Percentiles rank a stretch among this genome's conserved stretches.
These are phyloP conservation scores for Isoperla grammatica DNA, from an alignment of 2,888 invertebrate genomes.

Conservation along the genomic window DNA sequence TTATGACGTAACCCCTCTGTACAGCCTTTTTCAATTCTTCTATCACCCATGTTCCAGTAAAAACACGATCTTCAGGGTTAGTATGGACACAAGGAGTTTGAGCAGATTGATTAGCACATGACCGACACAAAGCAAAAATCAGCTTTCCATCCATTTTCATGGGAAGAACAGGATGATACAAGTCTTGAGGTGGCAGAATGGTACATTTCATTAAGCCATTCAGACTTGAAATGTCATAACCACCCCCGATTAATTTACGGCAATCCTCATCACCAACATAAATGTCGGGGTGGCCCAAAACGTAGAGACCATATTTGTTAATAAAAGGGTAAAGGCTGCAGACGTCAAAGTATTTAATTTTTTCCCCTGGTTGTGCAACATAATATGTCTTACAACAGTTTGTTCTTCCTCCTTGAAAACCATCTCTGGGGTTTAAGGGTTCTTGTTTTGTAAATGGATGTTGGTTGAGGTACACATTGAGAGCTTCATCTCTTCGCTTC, in stretches of 20 bases:
- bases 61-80: slow-evolving; percentile 19
- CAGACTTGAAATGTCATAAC: neutral
- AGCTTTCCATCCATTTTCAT: neutral
- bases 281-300: slow-evolving; percentile 36
- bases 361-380: slow-evolving; percentile 30
- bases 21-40: slow-evolving; percentile 38
- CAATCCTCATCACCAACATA: neutral
- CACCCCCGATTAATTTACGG: neutral
- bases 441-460: neutral
- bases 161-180: slow-evolving; percentile 7
- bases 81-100: no score
- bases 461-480: neutral
- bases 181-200: slow-evolving; percentile 33
- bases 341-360: slow-evolving; percentile 35
- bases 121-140: neutral
- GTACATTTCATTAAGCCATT: slow-evolving; percentile 33
- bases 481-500: neutral
- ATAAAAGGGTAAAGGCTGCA: slow-evolving; percentile 37
- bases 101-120: neutral
- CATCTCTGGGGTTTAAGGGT: slow-evolving; percentile 30
- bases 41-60: slow-evolving; percentile 39
- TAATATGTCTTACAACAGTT: slow-evolving; percentile 31
- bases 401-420: slow-evolving; percentile 36
- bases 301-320: slow-evolving; percentile 35
- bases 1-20: neutral